A percentile compares a stretch with the other conserved stretches of the same genome.
Conservation (phyloP, 1,140 invertebrate species). For the Polypedilum pembai region DNA sequence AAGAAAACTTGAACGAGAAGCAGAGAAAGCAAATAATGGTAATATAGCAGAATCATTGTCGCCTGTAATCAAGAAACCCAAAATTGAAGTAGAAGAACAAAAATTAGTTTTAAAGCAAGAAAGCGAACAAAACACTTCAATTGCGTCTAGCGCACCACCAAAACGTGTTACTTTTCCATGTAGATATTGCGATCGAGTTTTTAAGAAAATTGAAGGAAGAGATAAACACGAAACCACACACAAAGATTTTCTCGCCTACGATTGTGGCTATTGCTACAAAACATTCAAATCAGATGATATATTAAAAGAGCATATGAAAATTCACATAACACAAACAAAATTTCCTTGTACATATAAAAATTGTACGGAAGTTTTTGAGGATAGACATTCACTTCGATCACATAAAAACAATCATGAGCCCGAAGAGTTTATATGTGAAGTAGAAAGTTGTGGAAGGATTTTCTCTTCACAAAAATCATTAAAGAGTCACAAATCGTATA, state of each 20-base stretch:
- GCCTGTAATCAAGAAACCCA: background rate
- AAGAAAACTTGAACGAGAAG: background rate
- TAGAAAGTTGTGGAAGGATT: background rate
- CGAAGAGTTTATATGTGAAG: background rate
- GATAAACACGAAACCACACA: background rate
- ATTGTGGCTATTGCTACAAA: background rate
- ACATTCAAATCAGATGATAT: background rate
- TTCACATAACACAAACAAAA: background rate
- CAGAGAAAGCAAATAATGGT: background rate
- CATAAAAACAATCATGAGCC: background rate
- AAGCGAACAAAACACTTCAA: too few relatives aligned
- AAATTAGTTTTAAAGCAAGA: background rate
- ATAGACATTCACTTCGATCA: background rate
- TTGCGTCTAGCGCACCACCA: background rate
- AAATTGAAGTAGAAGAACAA: background rate
- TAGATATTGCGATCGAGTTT: conserved; percentile 10
- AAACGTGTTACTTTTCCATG: background rate
- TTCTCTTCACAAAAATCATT: background rate
- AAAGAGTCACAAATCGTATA: background rate
- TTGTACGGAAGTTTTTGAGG: background rate
- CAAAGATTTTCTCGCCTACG: conserved; percentile 1
- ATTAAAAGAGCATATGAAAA: background rate
- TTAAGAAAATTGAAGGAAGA: background rate
- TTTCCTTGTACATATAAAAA: background rate
- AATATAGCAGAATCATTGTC: background rate